Evolutionary conservation across 2,888 invertebrate genomes (phyloP), one percentile per base, ranked within the genome.

Genomic region (Aelia acuminata): DNA sequence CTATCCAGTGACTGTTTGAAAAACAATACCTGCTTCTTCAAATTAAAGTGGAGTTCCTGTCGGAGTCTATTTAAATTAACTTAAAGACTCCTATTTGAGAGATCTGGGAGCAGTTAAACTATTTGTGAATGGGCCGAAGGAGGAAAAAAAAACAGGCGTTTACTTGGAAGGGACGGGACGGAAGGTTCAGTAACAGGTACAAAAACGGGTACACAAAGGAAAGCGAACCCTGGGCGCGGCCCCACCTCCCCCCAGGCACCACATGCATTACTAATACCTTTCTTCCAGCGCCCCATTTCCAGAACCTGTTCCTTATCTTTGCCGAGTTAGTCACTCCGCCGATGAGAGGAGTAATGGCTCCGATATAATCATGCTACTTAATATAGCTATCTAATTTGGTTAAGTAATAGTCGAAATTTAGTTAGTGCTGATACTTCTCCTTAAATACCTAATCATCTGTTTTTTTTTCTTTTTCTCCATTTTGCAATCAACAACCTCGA

Each of bases 221-320:
- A 35, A n/a, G 80, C 80, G 80, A n/a, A 22, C 13, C 43, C 10
- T 0, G n/a, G 80, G 43, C 39, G 75, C 15, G 80, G 80, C n/a
- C 80, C 7, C n/a, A n/a, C 22, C 80, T 15, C 80, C 22, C 80
- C n/a, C 80, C 47, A 20, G n/a, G n/a, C 39, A 0, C 39, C 4
- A 35, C 3, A 39, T 43, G n/a, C 75, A 43, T 75, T 75, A 31
- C 39, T n/a, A 75, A 75, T 39, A 20, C 20, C 39, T 75, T 20
- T 75, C 75, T n/a, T 47, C 10, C 80, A 43, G 20, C 43, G 80
- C 22, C 39, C 80, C 43, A 39, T 80, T 80, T 80, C 43, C 22
- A 80, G 63, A 70, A 70, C 43, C 80, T 80, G 80, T 80, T 80
- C 63, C 63, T 80, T 80, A 80, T 80, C 80, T 80, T 47, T n/a